phyloP scores from a whole-genome alignment of 2,888 invertebrate genomes.

The Melanostoma scalare region DNA sequence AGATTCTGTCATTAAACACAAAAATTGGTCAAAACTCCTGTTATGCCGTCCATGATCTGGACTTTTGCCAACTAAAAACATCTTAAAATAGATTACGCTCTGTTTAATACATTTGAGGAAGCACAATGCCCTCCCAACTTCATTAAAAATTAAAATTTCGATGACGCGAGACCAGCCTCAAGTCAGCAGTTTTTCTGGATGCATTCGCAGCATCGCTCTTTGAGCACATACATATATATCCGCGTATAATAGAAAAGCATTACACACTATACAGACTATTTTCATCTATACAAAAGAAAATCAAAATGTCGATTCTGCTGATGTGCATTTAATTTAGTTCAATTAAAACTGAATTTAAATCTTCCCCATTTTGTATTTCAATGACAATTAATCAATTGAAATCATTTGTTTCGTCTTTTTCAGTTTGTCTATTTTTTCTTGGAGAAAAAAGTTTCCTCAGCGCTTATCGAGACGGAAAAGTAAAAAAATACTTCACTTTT shows the following conservation, averaged over 20 bases:
- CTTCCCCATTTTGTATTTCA: conserved; percentile 31
- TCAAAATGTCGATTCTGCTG: conserved; percentile 50
- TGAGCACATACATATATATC: conserved; percentile 38
- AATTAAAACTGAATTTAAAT: conserved; percentile 55
- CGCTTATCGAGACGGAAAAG: not conserved
- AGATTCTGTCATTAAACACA: conserved; percentile 47
- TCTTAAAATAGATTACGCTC: conserved; percentile 62
- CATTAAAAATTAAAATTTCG: conserved; percentile 57
- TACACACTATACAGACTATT: conserved; percentile 2
- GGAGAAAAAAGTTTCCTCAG: not conserved
- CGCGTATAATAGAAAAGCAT: conserved; percentile 55
- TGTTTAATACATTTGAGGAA: conserved; percentile 48
- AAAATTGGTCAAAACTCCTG: conserved; percentile 63
- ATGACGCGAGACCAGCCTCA: conserved; percentile 48
- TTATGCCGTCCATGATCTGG: conserved; percentile 48
- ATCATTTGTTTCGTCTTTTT: not conserved
- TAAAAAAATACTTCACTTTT: not conserved
- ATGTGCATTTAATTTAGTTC: conserved; percentile 59
- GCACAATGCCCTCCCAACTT: conserved; percentile 69
- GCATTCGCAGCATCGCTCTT: conserved; percentile 45
- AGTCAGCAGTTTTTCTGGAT: conserved; percentile 33
- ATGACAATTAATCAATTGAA: conserved; percentile 62
- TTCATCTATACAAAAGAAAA: conserved; percentile 36
- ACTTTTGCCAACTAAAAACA: conserved; percentile 53
- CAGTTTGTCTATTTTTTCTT: not conserved